Evolutionary conservation across 2,888 invertebrate genomes (phyloP), one percentile per base, ranked within the genome.

Genomic region (Antheraea assamensis): DNA sequence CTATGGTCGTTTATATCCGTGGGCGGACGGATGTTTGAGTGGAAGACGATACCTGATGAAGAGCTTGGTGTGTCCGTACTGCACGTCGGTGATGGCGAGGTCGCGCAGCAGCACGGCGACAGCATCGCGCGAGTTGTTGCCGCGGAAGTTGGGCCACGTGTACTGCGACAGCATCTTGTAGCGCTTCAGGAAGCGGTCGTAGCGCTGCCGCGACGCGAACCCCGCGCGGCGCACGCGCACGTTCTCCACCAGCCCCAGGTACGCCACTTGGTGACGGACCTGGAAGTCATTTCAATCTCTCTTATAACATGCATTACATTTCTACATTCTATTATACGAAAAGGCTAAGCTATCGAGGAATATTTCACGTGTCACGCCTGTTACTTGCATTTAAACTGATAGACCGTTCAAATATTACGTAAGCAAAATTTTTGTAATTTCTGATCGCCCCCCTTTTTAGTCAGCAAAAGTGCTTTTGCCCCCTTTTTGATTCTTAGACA

Each of bases 81-180:
- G 98, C 30, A 99, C 98, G 86, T 99, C 99, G 55, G 96, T 93
- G 3, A 96, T 89, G 61, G 96, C 96, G 82, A 97, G 96, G 80
- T 98, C 98, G 71, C 97, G 95, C 79, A 99, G 96, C 76, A 99
- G 96, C 76, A 97, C 97, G 85, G 96, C 95, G 4, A 98, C 98
- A 2, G 98, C 99, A 78, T 99, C 98, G 84, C 96, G 96, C 80
- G 97, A 97, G 73, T 92, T 95, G 73, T 96, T 96, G 7, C 97
- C 96, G 75, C 97, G 96, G 95, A 97, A 99, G 93, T 98, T 99
- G 55, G 99, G 99, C 99, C 99, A 99, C 3, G 99, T 99, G 90
- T 97, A 97, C 86, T 97, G 97, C 0, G 98, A 98, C 80, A 99
- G 97, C 98, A 99, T 98, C 95, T 99, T 99, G 95, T 99, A 99